These are phyloP conservation scores for Myotis yumanensis DNA, from an alignment of 2,113 vertebrate species.

Conservation along the genomic window DNA sequence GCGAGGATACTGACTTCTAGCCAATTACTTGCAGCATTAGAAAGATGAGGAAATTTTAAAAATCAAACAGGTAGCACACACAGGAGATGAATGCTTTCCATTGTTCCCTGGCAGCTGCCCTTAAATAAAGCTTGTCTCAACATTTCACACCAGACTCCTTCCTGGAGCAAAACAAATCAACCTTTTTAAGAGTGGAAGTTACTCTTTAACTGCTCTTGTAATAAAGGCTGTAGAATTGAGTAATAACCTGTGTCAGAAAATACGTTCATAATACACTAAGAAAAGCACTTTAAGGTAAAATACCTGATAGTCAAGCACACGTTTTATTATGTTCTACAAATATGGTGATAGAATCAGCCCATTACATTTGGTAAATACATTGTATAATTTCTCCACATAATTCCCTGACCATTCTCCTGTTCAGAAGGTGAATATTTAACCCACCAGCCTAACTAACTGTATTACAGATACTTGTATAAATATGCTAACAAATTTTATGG, in stretches of 20 bases:
- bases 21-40: background rate
- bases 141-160: slow-evolving; percentile 69
- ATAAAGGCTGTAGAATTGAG: slow-evolving; percentile 81
- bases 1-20: slow-evolving; percentile 36
- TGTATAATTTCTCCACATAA: slow-evolving; percentile 66
- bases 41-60: slow-evolving; percentile 5
- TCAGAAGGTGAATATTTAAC: slow-evolving; percentile 59
- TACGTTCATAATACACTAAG: slow-evolving; percentile 68
- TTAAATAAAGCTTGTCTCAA: slow-evolving; percentile 77
- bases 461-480: slow-evolving; percentile 34
- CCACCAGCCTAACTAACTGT: slow-evolving; percentile 47
- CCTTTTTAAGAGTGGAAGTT: slow-evolving; percentile 81
- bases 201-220: slow-evolving; percentile 81
- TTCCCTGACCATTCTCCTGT: background rate
- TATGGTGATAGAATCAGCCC: slow-evolving; percentile 60
- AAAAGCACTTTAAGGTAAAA: slow-evolving; percentile 74
- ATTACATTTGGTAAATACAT: slow-evolving; percentile 62
- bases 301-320: slow-evolving; percentile 72
- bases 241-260: slow-evolving; percentile 80
- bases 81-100: slow-evolving; percentile 62
- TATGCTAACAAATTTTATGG: background rate
- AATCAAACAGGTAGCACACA: background rate
- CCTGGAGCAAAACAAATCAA: slow-evolving; percentile 82
- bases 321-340: slow-evolving; percentile 77
- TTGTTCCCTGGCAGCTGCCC: slow-evolving; percentile 64